phyloP scores from a whole-genome alignment of 35 echinoderm and acorn worm species.

The Apostichopus californicus region DNA sequence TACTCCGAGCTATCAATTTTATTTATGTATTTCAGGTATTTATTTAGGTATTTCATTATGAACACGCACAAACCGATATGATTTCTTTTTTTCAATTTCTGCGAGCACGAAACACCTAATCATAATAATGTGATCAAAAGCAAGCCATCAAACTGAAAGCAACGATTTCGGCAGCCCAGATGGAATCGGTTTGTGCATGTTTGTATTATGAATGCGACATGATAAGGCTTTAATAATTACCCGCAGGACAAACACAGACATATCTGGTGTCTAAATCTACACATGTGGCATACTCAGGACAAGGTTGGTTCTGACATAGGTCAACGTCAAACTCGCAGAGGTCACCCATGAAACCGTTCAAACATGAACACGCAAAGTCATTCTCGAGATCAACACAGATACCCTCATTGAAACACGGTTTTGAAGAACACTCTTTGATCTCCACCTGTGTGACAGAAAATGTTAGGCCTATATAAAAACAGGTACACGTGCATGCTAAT shows the following conservation, averaged over 20 bases:
- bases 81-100: neutral
- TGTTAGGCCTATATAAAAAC: neutral
- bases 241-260: neutral
- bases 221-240: neutral
- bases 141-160: neutral
- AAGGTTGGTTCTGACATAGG: neutral
- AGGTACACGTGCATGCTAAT: neutral
- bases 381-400: neutral
- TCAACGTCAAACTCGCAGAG: neutral
- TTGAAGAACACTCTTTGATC: neutral
- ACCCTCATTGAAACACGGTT: neutral
- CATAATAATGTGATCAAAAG: neutral
- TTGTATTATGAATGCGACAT: neutral
- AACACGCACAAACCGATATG: neutral
- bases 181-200: neutral
- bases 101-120: no score
- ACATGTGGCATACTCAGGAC: neutral
- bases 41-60: neutral
- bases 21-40: no score
- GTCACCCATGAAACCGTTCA: neutral
- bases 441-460: neutral
- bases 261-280: neutral
- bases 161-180: neutral
- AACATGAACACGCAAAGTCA: neutral
- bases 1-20: no score